phyloP scores from a whole-genome alignment of 2,113 vertebrate genomes.

The Cyanoderma ruficeps region DNA sequence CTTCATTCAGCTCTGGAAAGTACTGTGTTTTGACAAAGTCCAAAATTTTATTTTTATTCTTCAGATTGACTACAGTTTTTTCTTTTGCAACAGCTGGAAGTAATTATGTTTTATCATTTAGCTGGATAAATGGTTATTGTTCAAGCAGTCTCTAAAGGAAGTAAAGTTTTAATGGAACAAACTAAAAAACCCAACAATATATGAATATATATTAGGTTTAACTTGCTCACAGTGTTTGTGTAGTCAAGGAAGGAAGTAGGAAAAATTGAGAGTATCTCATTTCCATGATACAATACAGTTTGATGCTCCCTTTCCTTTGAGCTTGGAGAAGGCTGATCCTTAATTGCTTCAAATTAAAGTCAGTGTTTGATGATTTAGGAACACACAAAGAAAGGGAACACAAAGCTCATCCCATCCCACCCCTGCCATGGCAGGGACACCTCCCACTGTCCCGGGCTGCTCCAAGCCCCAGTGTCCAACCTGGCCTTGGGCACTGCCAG shows the following conservation, averaged over 20 bases:
- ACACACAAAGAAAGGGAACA: background rate
- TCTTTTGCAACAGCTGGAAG: slow-evolving; percentile 14
- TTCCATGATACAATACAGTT: background rate
- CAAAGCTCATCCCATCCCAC: rapidly evolving
- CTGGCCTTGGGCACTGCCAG: background rate
- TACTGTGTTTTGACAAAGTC: background rate
- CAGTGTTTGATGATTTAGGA: background rate
- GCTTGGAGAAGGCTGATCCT: background rate
- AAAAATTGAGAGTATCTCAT: background rate
- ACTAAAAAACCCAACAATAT: background rate
- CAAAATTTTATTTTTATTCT: background rate
- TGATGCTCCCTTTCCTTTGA: background rate
- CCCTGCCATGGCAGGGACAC: background rate
- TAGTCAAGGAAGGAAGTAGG: background rate
- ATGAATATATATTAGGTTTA: background rate
- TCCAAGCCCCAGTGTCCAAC: background rate
- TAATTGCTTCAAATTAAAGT: background rate
- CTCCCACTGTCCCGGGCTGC: background rate
- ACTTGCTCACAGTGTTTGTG: background rate
- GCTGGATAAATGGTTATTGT: slow-evolving; percentile 11
- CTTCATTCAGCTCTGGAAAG: background rate
- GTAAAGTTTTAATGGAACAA: background rate
- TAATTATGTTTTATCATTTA: slow-evolving; percentile 3
- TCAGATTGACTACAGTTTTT: background rate
- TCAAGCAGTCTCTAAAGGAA: background rate